Evolutionary conservation across 64 coral and sea anemone genomes (phyloP).

Genomic region (Dendronephthya gigantea): DNA sequence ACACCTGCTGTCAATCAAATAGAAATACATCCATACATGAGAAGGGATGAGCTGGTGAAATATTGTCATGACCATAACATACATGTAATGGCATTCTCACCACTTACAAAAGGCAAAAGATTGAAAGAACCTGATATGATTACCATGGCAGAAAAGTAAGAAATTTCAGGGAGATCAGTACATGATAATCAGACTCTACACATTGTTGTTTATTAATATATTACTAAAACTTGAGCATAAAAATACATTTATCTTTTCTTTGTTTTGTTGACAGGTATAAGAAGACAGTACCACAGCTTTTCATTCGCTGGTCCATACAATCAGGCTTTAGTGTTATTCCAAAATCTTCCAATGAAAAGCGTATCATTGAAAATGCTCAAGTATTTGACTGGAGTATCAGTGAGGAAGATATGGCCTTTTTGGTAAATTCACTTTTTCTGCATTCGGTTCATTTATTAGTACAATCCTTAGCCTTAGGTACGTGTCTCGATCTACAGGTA

Average conservation of each 20-base stretch:
- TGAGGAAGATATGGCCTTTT: slow-evolving; percentile 26
- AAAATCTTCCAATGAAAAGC: slow-evolving; percentile 18
- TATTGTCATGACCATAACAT: slow-evolving; percentile 37
- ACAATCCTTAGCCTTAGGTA: no score
- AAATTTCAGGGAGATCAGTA: no score
- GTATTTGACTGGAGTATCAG: slow-evolving; percentile 31
- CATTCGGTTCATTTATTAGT: no score
- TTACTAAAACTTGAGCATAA: no score
- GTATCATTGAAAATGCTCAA: slow-evolving; percentile 37
- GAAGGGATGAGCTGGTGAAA: slow-evolving; percentile 30
- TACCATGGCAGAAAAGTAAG: slow-evolving; percentile 39
- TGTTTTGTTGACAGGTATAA: neutral
- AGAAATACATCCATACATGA: slow-evolving; percentile 43
- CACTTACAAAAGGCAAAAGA: slow-evolving; percentile 25
- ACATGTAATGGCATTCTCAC: slow-evolving; percentile 34
- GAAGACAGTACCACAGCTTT: slow-evolving; percentile 16
- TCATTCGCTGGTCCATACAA: slow-evolving; percentile 27
- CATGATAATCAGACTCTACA: neutral
- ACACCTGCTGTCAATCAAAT: slow-evolving; percentile 49
- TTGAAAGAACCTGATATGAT: slow-evolving; percentile 23
- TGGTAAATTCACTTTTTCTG: neutral
- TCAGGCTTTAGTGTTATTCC: slow-evolving; percentile 22
- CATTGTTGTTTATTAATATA: neutral
- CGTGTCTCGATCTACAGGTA: no score
- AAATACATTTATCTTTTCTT: neutral